Percentiles rank a stretch among this genome's conserved stretches.
phyloP scores from a whole-genome alignment of 2,888 invertebrate species.

The Eretmocerus hayati region DNA sequence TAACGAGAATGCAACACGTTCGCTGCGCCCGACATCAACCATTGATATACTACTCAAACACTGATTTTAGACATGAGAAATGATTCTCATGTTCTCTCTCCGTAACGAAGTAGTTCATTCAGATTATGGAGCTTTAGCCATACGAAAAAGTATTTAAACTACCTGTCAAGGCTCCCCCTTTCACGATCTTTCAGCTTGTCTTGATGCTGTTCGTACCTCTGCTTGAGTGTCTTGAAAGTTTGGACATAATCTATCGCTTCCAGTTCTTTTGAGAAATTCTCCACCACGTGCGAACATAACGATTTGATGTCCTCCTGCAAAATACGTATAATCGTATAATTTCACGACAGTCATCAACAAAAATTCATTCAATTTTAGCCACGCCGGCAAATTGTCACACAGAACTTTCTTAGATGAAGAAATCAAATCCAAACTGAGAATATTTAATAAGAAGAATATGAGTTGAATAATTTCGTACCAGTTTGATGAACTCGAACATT shows the following conservation, averaged over 20 bases:
- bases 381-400: background rate
- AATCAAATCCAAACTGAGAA: background rate
- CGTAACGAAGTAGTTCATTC: background rate
- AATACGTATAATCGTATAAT: background rate
- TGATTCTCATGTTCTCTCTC: background rate
- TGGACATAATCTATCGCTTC: slow-evolving; percentile 96
- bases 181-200: slow-evolving; percentile 84
- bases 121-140: background rate
- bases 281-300: slow-evolving; percentile 87
- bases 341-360: background rate
- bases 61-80: too few species aligned
- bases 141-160: slow-evolving; percentile 32
- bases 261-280: slow-evolving; percentile 90
- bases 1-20: too few species aligned
- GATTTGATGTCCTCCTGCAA: slow-evolving; percentile 77
- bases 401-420: background rate
- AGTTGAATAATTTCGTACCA: slow-evolving; percentile 54
- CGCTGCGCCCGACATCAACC: too few species aligned
- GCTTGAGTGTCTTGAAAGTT: slow-evolving; percentile 89
- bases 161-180: slow-evolving; percentile 65
- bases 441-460: too few species aligned
- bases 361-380: background rate
- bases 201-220: slow-evolving; percentile 85
- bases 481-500: slow-evolving; percentile 97
- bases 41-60: too few species aligned